Conservation (phyloP, 2,888 invertebrate species). For the Embidobia sp. region DNA sequence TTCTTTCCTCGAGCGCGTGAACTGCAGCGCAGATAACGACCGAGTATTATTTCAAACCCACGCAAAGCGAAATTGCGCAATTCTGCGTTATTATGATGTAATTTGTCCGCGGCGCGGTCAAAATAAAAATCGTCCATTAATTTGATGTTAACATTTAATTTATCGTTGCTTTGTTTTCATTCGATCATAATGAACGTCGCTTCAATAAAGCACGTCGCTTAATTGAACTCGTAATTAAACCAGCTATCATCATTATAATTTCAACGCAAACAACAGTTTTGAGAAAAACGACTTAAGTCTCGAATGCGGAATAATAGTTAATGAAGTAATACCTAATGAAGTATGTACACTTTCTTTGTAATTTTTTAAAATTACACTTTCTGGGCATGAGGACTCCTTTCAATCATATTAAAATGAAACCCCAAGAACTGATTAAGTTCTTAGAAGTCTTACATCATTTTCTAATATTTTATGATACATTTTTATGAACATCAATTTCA, state of each 20-base stretch:
- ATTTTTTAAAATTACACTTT: no score
- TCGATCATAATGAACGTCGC: neutral
- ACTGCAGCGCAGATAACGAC: conserved; percentile 7
- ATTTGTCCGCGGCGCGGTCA: conserved; percentile 17
- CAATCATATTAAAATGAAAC: no score
- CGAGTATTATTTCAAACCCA: conserved; percentile 14
- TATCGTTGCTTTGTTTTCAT: neutral
- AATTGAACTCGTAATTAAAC: neutral
- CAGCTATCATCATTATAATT: neutral
- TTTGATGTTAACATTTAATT: conserved; percentile 5
- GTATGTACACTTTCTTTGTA: no score
- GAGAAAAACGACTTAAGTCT: no score
- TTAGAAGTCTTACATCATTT: no score
- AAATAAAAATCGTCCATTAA: conserved; percentile 19
- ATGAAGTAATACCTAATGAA: no score
- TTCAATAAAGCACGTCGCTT: neutral
- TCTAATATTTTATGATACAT: no score
- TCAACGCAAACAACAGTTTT: no score
- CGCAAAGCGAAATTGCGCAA: conserved; percentile 19
- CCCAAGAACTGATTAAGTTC: no score
- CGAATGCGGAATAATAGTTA: no score
- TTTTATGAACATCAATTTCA: no score
- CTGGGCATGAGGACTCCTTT: no score
- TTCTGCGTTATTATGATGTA: conserved; percentile 16
- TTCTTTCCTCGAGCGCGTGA: neutral